These are phyloP conservation scores for Aromia moschata DNA, from an alignment of 2,888 invertebrate genomes.

Conservation along the genomic window DNA sequence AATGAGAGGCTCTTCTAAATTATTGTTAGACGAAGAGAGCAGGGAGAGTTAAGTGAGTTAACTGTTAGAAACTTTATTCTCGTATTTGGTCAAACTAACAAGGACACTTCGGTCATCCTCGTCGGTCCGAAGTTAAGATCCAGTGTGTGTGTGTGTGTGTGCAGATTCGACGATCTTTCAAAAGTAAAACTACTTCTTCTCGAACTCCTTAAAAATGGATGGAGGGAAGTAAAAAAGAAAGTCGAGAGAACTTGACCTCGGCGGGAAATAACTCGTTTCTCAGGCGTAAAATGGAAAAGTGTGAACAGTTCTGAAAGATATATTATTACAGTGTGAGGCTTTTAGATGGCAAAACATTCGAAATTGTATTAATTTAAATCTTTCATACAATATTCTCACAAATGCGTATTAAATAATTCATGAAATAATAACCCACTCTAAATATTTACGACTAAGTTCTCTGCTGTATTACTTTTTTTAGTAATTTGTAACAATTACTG, in stretches of 20 bases:
- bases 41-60: conserved; percentile 48
- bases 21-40: conserved; percentile 44
- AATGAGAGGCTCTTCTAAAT: conserved; percentile 48
- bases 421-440: no score
- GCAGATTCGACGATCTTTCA: conserved; percentile 19
- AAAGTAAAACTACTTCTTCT: conserved; percentile 22
- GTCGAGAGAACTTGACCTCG: background rate
- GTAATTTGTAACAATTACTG: no score
- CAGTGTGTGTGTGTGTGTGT: conserved; percentile 28
- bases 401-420: no score
- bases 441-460: no score
- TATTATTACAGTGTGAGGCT: no score
- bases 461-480: no score
- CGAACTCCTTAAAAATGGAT: background rate
- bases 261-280: background rate
- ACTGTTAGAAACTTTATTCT: conserved; percentile 43
- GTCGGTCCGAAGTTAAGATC: conserved; percentile 36
- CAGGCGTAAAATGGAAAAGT: background rate
- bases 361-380: no score
- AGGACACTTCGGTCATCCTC: conserved; percentile 39
- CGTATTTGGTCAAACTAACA: conserved; percentile 47
- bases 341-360: no score
- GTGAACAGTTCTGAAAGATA: no score
- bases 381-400: no score
- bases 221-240: background rate